Evolutionary conservation across 2,888 invertebrate species (phyloP), one percentile per base, ranked within the genome.

Genomic region (Tetheella fluctuosa): DNA sequence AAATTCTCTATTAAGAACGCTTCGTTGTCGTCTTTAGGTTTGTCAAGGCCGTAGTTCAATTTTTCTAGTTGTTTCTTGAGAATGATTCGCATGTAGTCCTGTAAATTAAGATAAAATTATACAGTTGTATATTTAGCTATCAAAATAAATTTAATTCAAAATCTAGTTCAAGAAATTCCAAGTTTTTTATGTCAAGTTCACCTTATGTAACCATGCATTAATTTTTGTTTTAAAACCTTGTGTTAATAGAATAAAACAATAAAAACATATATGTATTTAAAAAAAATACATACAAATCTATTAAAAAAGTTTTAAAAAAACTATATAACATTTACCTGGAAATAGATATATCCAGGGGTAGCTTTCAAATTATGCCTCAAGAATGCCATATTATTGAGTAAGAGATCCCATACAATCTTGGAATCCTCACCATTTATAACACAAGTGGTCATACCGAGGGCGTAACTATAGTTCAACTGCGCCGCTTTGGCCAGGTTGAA

Each of bases 381-480:
- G 61, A 93, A 93, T 48, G 88, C 90, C 84, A 95, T 89, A 68
- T 94, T 94, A 63, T 91, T 91, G 0, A 96, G 78, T 3, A 95
- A 89, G 25, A 95, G 78, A 48, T 93, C 92, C 96, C 96, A 96
- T 0, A 96, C 96, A 4, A 95, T 90, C 72, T 94, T 95, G 17
- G 95, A 95, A 7, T 90, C 89, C 72, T 95, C 95, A 0, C 94
- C 94, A 1, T 87, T 80, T 0, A 85, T 86, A 59, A 96, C 92
- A 75, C 96, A 96, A 13, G 94, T 93, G 8, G 95, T 94, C 23
- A 96, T 76, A 2, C 94, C 94, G 17, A 97, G 89, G 0, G 96
- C 95, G 6, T 94, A 86, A 54, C 88, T 89, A 79, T 96, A 96
- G 73, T 94, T 84, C 0, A 96, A 80, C 52, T 90, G 84, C 0